A percentile compares a stretch with the other conserved stretches of the same genome.
Conservation (phyloP, 2,888 invertebrate species). For the Acutogordius australiensis region DNA sequence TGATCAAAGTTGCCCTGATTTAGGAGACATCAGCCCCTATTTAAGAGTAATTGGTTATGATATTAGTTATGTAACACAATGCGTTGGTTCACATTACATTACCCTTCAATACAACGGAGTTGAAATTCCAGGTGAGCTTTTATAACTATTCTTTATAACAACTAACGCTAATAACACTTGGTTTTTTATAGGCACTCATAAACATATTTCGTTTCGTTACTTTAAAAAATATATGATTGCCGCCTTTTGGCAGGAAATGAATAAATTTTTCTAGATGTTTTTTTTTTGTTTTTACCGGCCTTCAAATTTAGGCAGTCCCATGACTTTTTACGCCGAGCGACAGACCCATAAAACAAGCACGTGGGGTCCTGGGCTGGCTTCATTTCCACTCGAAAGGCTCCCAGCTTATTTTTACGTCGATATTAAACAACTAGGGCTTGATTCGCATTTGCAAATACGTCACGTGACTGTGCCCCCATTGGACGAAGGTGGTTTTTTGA, state of each 20-base stretch:
- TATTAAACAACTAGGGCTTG: neutral
- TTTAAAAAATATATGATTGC: no score
- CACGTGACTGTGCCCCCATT: no score
- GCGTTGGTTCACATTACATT: neutral
- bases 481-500: no score
- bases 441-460: no score
- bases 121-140: neutral
- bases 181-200: no score
- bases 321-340: neutral
- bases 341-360: neutral
- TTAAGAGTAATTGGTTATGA: neutral
- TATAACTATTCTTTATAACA: neutral
- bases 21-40: no score
- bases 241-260: no score
- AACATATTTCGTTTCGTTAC: no score
- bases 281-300: no score
- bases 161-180: no score
- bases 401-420: constrained; percentile 4
- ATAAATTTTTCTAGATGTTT: no score
- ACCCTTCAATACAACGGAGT: neutral
- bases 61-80: neutral
- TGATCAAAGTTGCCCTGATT: no score
- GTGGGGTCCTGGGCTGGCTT: neutral
- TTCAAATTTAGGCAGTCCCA: neutral
- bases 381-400: neutral